Percentiles rank a stretch among this genome's conserved stretches.
phyloP scores from a whole-genome alignment of 2,888 invertebrate genomes.

The Patella depressa region DNA sequence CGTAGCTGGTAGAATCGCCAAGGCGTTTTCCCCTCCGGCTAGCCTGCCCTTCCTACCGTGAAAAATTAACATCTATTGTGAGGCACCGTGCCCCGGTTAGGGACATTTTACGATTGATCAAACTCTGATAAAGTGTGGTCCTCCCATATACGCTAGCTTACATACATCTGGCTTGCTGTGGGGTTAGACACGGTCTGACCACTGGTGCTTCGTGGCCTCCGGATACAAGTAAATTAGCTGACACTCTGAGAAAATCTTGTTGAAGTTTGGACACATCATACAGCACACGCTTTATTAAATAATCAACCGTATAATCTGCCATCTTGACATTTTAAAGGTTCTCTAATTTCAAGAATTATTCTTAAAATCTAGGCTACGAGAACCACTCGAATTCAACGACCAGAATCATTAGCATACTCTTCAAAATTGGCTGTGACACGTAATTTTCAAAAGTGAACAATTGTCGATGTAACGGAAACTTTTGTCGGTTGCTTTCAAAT shows the following conservation, averaged over 20 bases:
- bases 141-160: background rate
- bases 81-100: slow-evolving; percentile 3
- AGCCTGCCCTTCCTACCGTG: slow-evolving; percentile 4
- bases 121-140: background rate
- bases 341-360: too few species aligned
- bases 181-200: background rate
- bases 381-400: too few species aligned
- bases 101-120: slow-evolving; percentile 8
- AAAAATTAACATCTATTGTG: background rate
- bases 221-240: slow-evolving; percentile 3
- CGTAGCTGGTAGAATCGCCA: background rate
- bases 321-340: too few species aligned
- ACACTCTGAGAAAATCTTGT: slow-evolving; percentile 13
- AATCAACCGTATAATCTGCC: too few species aligned
- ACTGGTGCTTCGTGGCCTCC: background rate
- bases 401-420: too few species aligned
- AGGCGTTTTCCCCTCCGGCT: slow-evolving; percentile 4
- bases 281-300: background rate
- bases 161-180: too few species aligned
- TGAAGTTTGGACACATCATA: slow-evolving; percentile 2
- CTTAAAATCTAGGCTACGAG: too few species aligned
- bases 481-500: too few species aligned
- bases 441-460: too few species aligned
- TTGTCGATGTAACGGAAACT: too few species aligned
- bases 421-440: too few species aligned